Evolutionary conservation across 2,113 vertebrate genomes (phyloP).

Genomic region (Oncorhynchus kisutch): DNA sequence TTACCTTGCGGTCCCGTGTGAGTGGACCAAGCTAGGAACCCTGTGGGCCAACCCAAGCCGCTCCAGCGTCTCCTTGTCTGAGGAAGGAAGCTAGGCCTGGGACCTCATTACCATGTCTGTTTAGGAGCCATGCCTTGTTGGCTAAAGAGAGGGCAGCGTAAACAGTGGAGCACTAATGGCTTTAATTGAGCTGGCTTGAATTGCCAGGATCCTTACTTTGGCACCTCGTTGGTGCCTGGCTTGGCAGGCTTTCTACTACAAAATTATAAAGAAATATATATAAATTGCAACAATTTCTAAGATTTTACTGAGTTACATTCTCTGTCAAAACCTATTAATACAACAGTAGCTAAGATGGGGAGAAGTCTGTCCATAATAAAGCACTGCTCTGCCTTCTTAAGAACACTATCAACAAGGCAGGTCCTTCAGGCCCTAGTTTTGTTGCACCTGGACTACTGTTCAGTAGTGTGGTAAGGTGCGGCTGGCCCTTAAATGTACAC

Average conservation of each 20-base stretch:
- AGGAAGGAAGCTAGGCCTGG: constrained; percentile 32
- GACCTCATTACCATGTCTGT: constrained; percentile 71
- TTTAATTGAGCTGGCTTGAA: constrained; percentile 67
- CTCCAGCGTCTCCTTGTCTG: constrained; percentile 52
- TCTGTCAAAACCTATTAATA: too few species aligned
- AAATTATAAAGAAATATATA: constrained; percentile 6
- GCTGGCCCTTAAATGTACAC: too few species aligned
- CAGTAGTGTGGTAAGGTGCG: too few species aligned
- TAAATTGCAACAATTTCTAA: too few species aligned
- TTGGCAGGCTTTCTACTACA: constrained; percentile 45
- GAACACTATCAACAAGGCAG: too few species aligned
- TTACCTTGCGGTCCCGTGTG: constrained; percentile 69
- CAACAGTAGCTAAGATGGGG: too few species aligned
- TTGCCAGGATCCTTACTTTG: constrained; percentile 59
- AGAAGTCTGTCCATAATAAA: too few species aligned
- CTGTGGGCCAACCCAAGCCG: constrained; percentile 37
- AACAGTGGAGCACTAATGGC: constrained; percentile 71
- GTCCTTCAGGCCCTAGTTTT: too few species aligned
- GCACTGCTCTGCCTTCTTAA: too few species aligned
- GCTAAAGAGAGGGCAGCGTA: constrained; percentile 53
- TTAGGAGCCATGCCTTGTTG: constrained; percentile 72
- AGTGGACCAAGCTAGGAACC: constrained; percentile 53
- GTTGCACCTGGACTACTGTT: too few species aligned
- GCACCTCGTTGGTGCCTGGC: constrained; percentile 41
- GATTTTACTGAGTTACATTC: too few species aligned